phyloP scores from a whole-genome alignment of 2,113 vertebrate genomes.

The Cepphus grylle region DNA sequence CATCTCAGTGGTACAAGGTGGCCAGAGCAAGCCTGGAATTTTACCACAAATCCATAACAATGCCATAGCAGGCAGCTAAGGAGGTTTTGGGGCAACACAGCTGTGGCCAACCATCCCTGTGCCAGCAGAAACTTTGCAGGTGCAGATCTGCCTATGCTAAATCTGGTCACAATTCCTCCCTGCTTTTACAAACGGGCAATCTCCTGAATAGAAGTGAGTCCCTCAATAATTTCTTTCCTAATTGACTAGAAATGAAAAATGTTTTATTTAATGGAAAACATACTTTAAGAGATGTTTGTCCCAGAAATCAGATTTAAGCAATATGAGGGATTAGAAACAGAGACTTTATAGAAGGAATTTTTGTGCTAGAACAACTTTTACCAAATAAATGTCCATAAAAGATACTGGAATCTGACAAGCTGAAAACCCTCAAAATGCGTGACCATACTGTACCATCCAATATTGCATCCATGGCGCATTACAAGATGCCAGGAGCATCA shows the following conservation, averaged over 20 bases:
- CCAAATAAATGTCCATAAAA: background rate
- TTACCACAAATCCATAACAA: background rate
- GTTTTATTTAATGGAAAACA: background rate
- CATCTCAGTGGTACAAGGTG: fast-evolving
- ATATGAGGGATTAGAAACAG: background rate
- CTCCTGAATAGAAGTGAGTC: background rate
- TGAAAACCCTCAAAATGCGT: background rate
- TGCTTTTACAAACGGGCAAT: background rate
- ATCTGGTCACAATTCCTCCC: background rate
- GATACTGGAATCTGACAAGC: background rate
- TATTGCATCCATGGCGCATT: background rate
- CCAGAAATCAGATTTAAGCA: background rate
- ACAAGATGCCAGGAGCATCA: background rate
- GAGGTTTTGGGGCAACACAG: background rate
- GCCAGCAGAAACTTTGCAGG: background rate
- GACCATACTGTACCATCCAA: background rate
- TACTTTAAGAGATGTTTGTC: background rate
- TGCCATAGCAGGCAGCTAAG: background rate
- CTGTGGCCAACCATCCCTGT: background rate
- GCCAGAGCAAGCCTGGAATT: background rate
- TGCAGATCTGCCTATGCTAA: background rate
- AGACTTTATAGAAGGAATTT: background rate
- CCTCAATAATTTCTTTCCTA: background rate
- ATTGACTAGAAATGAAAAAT: background rate
- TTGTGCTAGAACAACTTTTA: background rate